A percentile compares a stretch with the other conserved stretches of the same genome.
Evolutionary conservation across 2,797 vertebrate species (phyloP).

Genomic region (Myioborus miniatus): DNA sequence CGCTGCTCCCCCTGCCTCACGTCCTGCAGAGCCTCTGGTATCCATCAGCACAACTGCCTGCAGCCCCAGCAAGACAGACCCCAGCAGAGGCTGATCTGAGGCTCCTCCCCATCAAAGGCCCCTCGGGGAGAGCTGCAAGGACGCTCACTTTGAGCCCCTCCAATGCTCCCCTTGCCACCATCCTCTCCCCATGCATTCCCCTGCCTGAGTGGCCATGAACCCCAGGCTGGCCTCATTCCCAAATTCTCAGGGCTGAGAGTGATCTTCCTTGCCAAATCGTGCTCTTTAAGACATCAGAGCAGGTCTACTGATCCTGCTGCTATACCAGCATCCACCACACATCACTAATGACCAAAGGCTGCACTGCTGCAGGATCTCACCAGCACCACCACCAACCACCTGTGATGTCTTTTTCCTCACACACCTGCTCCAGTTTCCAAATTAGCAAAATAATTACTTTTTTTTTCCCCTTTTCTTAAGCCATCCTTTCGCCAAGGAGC

Average conservation of each 20-base stretch:
- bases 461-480: neutral
- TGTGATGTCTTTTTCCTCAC: neutral
- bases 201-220: neutral
- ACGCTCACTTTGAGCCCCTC: fast-evolving
- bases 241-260: neutral
- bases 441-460: neutral
- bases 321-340: neutral
- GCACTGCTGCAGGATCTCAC: neutral
- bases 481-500: neutral
- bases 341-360: neutral
- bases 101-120: constrained; percentile 1
- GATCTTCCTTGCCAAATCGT: neutral
- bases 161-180: neutral
- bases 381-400: fast-evolving
- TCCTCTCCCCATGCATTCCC: fast-evolving
- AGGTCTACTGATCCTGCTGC: neutral
- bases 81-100: neutral
- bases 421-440: neutral
- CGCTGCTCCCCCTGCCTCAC: neutral
- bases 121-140: neutral
- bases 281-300: neutral
- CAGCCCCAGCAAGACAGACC: neutral
- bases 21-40: neutral
- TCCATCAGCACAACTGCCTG: constrained; percentile 13
- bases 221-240: neutral